These are phyloP conservation scores for Onthophagus taurus DNA, from an alignment of 1,140 invertebrate genomes.

Conservation along the genomic window DNA sequence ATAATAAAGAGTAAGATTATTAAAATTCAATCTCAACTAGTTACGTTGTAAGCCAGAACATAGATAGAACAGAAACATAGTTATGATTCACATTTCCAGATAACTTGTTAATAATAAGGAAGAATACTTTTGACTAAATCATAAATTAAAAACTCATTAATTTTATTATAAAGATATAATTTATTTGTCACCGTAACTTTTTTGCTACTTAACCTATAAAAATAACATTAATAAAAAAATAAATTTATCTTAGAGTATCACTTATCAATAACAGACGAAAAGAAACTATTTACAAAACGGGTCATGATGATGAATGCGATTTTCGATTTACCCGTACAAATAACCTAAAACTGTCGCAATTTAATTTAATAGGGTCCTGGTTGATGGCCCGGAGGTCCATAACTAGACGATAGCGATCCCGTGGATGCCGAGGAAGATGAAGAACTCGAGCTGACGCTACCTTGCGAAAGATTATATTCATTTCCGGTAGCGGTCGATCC, in stretches of 20 bases:
- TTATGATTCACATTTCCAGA: too few relatives aligned
- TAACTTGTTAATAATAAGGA: too few relatives aligned
- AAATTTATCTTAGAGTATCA: too few relatives aligned
- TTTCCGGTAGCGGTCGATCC: not conserved
- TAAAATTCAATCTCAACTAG: too few relatives aligned
- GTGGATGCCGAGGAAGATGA: not conserved
- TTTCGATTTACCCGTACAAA: slow-evolving; percentile 1
- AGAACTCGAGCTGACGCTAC: not conserved
- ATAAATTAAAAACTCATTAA: too few relatives aligned
- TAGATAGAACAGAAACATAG: too few relatives aligned
- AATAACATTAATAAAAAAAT: slow-evolving; percentile 6
- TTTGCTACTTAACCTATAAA: not conserved
- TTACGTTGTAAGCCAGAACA: too few relatives aligned
- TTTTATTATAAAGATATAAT: too few relatives aligned
- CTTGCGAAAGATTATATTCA: not conserved
- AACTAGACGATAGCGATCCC: slow-evolving; percentile 8
- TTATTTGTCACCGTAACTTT: slow-evolving; percentile 15
- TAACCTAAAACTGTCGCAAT: too few relatives aligned
- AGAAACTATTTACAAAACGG: slow-evolving; percentile 10
- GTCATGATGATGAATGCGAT: not conserved
- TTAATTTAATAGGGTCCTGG: not conserved
- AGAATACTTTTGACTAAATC: too few relatives aligned
- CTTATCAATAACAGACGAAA: too few relatives aligned
- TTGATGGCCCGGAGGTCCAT: slow-evolving; percentile 8
- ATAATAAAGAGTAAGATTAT: too few relatives aligned